Evolutionary conservation across 2,888 invertebrate genomes (phyloP).

Genomic region (Rugalucina vietnamica): DNA sequence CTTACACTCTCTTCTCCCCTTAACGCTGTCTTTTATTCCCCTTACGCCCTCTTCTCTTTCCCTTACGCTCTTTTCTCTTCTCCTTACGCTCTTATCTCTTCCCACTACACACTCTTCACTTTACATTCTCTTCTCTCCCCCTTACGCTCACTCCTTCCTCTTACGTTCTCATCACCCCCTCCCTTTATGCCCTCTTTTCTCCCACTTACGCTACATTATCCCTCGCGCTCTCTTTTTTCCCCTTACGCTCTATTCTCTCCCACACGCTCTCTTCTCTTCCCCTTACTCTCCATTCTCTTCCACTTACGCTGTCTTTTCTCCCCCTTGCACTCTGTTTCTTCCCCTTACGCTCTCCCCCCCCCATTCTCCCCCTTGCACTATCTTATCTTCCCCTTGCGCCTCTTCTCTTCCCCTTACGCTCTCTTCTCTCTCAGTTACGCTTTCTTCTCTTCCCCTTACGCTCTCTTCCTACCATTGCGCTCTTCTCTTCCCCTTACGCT

Average conservation of each 20-base stretch:
- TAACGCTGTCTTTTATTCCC: too few relatives aligned
- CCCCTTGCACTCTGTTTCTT: background rate
- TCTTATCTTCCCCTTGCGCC: too few relatives aligned
- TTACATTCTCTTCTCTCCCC: background rate
- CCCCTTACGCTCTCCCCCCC: background rate
- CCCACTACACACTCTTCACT: background rate
- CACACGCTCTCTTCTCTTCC: background rate
- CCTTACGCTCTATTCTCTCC: background rate
- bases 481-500: too few relatives aligned
- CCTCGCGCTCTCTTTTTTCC: background rate
- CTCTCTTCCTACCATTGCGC: too few relatives aligned
- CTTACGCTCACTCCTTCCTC: background rate
- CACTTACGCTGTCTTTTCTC: background rate
- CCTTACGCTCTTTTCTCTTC: too few relatives aligned
- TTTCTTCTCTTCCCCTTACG: too few relatives aligned
- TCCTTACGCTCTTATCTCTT: too few relatives aligned
- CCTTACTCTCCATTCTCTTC: background rate
- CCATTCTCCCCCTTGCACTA: background rate
- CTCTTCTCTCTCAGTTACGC: too few relatives aligned
- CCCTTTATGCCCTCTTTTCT: background rate
- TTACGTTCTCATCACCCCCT: background rate
- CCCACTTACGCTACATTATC: background rate
- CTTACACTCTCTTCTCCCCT: too few relatives aligned
- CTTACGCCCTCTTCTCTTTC: too few relatives aligned
- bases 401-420: too few relatives aligned